These are phyloP conservation scores for Sussaba pulchella DNA, from an alignment of 2,888 invertebrate species.

Conservation along the genomic window DNA sequence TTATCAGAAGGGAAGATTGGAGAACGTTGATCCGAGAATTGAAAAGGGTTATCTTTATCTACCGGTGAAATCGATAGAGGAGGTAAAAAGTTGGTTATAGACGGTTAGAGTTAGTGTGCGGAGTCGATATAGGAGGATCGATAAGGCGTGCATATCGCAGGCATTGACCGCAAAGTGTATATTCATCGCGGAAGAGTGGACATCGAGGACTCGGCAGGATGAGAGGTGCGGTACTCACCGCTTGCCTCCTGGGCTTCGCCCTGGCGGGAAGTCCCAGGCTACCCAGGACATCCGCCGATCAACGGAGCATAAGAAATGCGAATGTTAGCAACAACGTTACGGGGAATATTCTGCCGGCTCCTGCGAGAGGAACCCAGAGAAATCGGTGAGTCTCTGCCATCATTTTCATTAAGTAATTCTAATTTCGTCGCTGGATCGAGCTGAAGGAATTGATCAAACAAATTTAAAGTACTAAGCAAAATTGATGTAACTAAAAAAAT, in stretches of 20 bases:
- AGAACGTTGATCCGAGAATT: no score
- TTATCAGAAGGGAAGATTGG: no score
- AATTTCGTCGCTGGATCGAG: no score
- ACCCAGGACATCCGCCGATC: slow-evolving; percentile 81
- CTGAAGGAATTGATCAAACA: no score
- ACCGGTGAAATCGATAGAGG: neutral
- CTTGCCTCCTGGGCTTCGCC: slow-evolving; percentile 79
- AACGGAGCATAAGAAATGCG: slow-evolving; percentile 79
- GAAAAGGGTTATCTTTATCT: neutral
- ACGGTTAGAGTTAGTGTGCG: slow-evolving; percentile 2
- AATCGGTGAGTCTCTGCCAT: slow-evolving; percentile 77
- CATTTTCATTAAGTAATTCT: no score
- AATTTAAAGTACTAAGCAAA: no score
- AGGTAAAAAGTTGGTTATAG: neutral
- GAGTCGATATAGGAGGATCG: slow-evolving; percentile 15
- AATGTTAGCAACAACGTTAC: slow-evolving; percentile 74
- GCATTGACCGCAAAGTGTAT: slow-evolving; percentile 54
- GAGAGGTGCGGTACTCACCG: slow-evolving; percentile 78
- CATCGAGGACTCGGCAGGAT: slow-evolving; percentile 71
- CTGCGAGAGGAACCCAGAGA: slow-evolving; percentile 76
- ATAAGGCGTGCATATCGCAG: slow-evolving; percentile 28
- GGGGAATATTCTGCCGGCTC: slow-evolving; percentile 74
- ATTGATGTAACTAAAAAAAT: no score
- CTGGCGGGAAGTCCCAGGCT: slow-evolving; percentile 81
- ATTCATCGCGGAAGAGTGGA: slow-evolving; percentile 55